Conservation (phyloP, 2,888 invertebrate genomes). For the Altica lythri region DNA sequence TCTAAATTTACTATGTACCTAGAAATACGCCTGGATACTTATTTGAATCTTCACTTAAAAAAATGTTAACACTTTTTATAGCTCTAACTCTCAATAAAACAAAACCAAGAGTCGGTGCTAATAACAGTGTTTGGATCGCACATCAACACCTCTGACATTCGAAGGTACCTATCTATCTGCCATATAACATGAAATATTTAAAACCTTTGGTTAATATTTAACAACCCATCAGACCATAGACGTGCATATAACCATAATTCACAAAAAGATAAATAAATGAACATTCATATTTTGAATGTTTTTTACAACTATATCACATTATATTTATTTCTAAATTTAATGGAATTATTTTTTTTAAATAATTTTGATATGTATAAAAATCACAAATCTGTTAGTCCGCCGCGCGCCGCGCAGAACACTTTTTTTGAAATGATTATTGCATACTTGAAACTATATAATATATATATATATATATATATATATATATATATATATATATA, state of each 20-base stretch:
- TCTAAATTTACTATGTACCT: too few species aligned
- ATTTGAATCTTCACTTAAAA: constrained; percentile 12
- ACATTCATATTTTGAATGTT: background rate
- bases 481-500: too few species aligned
- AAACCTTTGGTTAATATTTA: constrained; percentile 56
- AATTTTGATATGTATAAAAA: too few species aligned
- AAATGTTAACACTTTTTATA: constrained; percentile 17
- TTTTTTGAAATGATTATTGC: too few species aligned
- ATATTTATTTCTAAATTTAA: too few species aligned
- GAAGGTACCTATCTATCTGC: constrained; percentile 51
- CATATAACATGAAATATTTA: constrained; percentile 50
- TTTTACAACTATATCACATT: too few species aligned
- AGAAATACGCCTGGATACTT: too few species aligned
- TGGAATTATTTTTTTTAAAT: too few species aligned
- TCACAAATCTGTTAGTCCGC: too few species aligned
- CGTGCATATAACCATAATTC: background rate
- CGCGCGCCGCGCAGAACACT: too few species aligned
- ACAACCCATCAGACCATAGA: constrained; percentile 41
- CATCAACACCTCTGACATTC: constrained; percentile 50
- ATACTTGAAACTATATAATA: too few species aligned
- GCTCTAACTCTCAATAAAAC: constrained; percentile 16
- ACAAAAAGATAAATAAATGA: background rate
- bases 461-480: too few species aligned
- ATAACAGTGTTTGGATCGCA: constrained; percentile 45
- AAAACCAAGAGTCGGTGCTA: constrained; percentile 34